Evolutionary conservation across 2,113 vertebrate species (phyloP).

Genomic region (Chascanopsetta lugubris): DNA sequence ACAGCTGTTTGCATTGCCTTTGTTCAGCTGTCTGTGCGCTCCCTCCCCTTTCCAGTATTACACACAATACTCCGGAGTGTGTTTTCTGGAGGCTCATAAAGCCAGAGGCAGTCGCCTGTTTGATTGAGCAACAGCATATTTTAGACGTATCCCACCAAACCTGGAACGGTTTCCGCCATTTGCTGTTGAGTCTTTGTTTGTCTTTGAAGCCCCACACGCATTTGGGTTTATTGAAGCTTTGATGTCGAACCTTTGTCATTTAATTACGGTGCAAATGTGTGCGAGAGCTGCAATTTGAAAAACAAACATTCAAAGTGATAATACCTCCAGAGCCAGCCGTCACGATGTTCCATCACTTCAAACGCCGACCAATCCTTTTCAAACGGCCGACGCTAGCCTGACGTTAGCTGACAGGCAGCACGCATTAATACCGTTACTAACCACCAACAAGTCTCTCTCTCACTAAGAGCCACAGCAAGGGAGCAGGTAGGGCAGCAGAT

Average conservation of each 20-base stretch:
- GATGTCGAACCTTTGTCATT: conserved; percentile 41
- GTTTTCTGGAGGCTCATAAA: conserved; percentile 71
- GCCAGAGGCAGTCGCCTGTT: conserved; percentile 56
- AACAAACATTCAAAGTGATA: background rate
- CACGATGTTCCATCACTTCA: too few relatives aligned
- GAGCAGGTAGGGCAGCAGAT: background rate
- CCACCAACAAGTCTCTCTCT: background rate
- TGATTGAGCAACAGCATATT: conserved; percentile 62
- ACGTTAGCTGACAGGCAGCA: background rate
- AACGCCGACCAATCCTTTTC: background rate
- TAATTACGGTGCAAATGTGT: conserved; percentile 8
- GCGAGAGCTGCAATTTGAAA: background rate
- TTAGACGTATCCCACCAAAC: conserved; percentile 52
- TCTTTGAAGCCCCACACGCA: conserved; percentile 34
- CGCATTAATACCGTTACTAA: background rate
- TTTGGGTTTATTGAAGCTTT: conserved; percentile 30
- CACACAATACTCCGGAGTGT: conserved; percentile 71
- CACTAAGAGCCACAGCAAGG: background rate
- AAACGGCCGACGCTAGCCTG: background rate
- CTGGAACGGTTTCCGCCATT: conserved; percentile 47
- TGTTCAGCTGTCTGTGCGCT: conserved; percentile 70
- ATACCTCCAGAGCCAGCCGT: background rate
- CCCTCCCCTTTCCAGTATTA: conserved; percentile 70
- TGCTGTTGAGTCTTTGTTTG: conserved; percentile 48
- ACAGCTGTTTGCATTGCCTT: conserved; percentile 76